These are phyloP conservation scores for Onchidella celtica DNA, from an alignment of 2,888 invertebrate species.

Conservation along the genomic window DNA sequence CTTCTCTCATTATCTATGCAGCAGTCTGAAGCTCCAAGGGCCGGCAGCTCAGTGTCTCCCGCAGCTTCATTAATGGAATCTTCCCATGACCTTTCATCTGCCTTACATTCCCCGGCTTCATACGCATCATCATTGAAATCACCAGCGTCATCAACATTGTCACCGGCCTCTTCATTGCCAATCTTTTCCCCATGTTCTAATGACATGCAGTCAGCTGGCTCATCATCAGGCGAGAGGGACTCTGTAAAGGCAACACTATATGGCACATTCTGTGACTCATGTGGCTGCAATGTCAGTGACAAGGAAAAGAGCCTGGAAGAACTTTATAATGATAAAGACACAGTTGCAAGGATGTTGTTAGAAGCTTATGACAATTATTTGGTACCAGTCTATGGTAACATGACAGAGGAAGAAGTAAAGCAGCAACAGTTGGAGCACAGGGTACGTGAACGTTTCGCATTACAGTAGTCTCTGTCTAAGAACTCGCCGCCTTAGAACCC, in stretches of 20 bases:
- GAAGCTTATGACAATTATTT: conserved; percentile 32
- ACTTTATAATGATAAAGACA: conserved; percentile 19
- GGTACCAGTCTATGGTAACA: neutral
- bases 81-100: too few relatives aligned
- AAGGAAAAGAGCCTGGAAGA: neutral
- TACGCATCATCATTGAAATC: neutral
- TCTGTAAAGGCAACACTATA: neutral
- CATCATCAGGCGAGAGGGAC: neutral
- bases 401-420: conserved; percentile 23
- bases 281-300: neutral
- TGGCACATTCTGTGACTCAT: conserved; percentile 2
- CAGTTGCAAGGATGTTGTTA: neutral
- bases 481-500: too few relatives aligned
- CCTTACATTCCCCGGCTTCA: too few relatives aligned
- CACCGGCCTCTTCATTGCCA: neutral
- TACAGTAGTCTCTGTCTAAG: too few relatives aligned
- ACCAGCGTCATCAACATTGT: neutral
- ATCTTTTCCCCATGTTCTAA: neutral
- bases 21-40: too few relatives aligned
- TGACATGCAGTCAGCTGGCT: neutral
- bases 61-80: neutral
- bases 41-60: neutral
- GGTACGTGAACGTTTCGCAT: too few relatives aligned
- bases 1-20: conserved; percentile 14
- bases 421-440: conserved; percentile 34